These are phyloP conservation scores for Scalopus aquaticus DNA, from an alignment of 2,113 vertebrate genomes.

Conservation along the genomic window DNA sequence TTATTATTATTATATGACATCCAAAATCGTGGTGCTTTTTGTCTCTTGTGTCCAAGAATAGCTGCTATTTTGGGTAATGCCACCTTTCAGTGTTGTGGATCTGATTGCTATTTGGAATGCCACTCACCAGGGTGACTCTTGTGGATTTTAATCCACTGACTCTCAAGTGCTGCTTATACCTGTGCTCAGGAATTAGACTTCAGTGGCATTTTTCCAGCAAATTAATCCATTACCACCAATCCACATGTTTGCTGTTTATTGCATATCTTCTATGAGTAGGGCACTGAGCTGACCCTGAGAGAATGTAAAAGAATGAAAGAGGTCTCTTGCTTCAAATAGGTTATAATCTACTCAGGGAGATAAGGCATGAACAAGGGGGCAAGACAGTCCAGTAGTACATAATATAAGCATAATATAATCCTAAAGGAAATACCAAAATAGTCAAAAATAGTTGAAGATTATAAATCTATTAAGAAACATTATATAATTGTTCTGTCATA, in stretches of 20 bases:
- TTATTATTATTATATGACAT: too few species aligned
- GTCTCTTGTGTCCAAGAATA: background rate
- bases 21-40: background rate
- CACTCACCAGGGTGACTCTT: background rate
- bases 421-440: background rate
- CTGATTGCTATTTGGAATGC: background rate
- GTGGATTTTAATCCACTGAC: background rate
- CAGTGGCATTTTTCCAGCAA: background rate
- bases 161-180: background rate
- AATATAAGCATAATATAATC: background rate
- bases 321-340: background rate
- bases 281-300: background rate
- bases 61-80: fast-evolving
- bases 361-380: background rate
- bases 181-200: background rate
- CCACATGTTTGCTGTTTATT: background rate
- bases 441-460: background rate
- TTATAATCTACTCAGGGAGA: background rate
- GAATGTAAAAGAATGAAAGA: background rate
- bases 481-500: background rate
- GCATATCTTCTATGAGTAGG: background rate
- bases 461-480: background rate
- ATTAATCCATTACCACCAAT: background rate
- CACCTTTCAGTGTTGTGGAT: background rate
- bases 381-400: background rate